Base-by-base conservation (phyloP, 2,113 vertebrate genomes). In the Elephas maximus region DNA sequence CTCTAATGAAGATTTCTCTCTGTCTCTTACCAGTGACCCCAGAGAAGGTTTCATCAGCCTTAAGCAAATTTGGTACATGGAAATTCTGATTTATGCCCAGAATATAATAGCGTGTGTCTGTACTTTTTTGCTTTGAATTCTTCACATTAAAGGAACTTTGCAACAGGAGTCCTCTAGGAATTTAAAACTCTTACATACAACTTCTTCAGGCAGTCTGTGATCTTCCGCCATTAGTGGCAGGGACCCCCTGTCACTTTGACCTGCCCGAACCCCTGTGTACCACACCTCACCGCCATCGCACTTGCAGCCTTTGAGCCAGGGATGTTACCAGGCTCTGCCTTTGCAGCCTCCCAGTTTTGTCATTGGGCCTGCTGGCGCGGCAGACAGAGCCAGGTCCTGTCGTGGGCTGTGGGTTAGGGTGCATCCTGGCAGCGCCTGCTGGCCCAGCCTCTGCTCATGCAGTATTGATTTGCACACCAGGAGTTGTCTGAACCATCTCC, bases 61-160 rank as follows among this genome's bases (percentile, higher is more conserved):
- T 71, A 71, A 63, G 60, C 65, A 84, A 88, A 80, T 4, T 30
- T 69, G n/a, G 28, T 80, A 0, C 60, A 7, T 44, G 28, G 57
- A 80, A 94, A 77, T 84, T 53, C 57, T 17, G 18, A 21, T 57
- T 76, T 82, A 69, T 10, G 17, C 26, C 62, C 41, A 26, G 62
- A 77, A 48, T 88, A 84, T 65, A 88, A 65, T n/a, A 73, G n/a
- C 79, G n/a, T 82, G 10, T 76, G 37, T 63, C 45, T 83, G 3
- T 79, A 87, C 8, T 80, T 96, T 62, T 93, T 89, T 76, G 12
- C 10, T 93, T 91, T 77, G 79, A 91, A 83, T 86, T 93, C 24
- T 83, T 86, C 30, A 60, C n/a, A 84, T 73, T 67, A 60, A 65
- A 94, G 83, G n/a, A 74, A 24, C 91, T 96, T 73, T 81, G 37